These are phyloP conservation scores for Timema cristinae DNA, from an alignment of 2,888 invertebrate genomes.

Conservation along the genomic window DNA sequence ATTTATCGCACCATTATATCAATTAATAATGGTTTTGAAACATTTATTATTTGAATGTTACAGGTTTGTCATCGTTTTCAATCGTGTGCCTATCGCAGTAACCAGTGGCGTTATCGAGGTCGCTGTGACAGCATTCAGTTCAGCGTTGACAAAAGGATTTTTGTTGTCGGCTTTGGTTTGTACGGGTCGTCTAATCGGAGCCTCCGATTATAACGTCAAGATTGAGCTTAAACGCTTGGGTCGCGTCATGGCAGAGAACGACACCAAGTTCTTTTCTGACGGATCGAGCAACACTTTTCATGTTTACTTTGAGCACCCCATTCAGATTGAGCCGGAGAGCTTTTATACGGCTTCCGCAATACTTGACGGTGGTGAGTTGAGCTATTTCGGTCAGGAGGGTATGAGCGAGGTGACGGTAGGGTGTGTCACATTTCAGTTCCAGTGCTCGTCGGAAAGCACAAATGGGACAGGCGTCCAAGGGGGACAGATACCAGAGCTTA, in stretches of 20 bases:
- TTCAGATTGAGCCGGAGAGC: conserved; percentile 78
- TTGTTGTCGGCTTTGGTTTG: conserved; percentile 91
- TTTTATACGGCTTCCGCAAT: conserved; percentile 96
- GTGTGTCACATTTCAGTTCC: conserved; percentile 93
- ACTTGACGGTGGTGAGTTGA: conserved; percentile 87
- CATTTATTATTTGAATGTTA: conserved; percentile 32
- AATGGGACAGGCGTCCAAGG: conserved; percentile 97
- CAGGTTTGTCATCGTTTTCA: conserved; percentile 94
- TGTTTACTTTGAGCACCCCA: conserved; percentile 72
- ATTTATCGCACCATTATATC: background rate
- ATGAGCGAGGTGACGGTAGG: conserved; percentile 91
- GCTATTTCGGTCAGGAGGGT: conserved; percentile 96
- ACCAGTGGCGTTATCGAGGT: conserved; percentile 96
- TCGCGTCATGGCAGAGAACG: conserved; percentile 82
- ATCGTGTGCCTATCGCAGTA: conserved; percentile 93
- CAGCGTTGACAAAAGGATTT: conserved; percentile 91
- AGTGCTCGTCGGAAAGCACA: conserved; percentile 95
- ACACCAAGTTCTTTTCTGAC: conserved; percentile 92
- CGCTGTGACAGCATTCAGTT: conserved; percentile 96
- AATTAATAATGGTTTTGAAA: background rate
- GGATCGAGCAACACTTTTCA: conserved; percentile 95
- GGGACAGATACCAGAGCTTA: conserved; percentile 94
- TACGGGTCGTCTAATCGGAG: conserved; percentile 95
- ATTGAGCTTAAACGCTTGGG: conserved; percentile 90
- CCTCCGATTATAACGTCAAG: conserved; percentile 91